Conservation (phyloP, 2,888 invertebrate genomes). For the Eupithecia centaureata region DNA sequence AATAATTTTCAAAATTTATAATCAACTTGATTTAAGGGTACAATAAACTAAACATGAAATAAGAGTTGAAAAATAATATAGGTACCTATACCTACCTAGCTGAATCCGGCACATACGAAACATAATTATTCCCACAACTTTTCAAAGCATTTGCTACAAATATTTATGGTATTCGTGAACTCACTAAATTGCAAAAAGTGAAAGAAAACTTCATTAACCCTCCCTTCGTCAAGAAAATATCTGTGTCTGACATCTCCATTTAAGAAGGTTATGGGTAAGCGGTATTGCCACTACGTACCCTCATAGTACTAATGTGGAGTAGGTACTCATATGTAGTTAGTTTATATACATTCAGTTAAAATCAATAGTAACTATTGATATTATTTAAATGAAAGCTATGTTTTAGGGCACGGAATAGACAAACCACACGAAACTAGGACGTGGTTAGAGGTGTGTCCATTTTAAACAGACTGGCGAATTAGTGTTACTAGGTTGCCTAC, state of each 20-base stretch:
- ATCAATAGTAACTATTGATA: too few species aligned
- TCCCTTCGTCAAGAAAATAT: slow-evolving; percentile 5
- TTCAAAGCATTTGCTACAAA: background rate
- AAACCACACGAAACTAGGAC: too few species aligned
- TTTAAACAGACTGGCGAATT: background rate
- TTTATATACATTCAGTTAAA: too few species aligned
- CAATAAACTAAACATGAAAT: too few species aligned
- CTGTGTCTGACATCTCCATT: background rate
- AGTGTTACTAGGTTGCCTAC: background rate
- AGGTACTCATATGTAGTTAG: background rate
- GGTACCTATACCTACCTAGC: too few species aligned
- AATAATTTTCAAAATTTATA: too few species aligned
- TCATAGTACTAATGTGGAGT: background rate
- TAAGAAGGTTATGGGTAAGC: background rate
- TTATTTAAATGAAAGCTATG: background rate
- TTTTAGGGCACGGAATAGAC: background rate
- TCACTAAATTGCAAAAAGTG: background rate
- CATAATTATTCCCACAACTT: too few species aligned
- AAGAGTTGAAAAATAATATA: too few species aligned
- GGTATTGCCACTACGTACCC: background rate
- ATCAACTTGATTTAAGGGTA: too few species aligned
- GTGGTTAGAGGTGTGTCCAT: background rate
- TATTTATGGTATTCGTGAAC: background rate
- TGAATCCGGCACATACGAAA: too few species aligned
- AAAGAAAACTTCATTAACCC: slow-evolving; percentile 6